A percentile compares a stretch with the other conserved stretches of the same genome.
These are phyloP conservation scores for Thaumetopoea pityocampa DNA, from an alignment of 1,140 invertebrate species.

Conservation along the genomic window DNA sequence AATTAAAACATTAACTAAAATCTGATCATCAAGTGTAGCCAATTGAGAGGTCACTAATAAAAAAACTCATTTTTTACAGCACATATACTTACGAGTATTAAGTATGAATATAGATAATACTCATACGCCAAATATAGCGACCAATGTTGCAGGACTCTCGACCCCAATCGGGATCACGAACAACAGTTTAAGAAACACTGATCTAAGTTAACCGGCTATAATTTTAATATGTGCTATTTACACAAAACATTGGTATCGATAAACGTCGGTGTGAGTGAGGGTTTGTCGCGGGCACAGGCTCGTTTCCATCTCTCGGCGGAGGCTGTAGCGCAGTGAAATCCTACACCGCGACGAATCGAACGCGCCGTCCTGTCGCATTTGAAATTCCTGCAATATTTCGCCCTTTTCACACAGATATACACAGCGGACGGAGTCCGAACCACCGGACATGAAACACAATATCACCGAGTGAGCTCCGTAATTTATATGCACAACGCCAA, in stretches of 20 bases:
- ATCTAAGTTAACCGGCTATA: constrained; percentile 35
- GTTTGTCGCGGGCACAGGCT: constrained; percentile 41
- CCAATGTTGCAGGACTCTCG: no score
- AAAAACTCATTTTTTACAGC: no score
- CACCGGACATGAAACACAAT: constrained; percentile 72
- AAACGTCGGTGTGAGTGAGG: constrained; percentile 41
- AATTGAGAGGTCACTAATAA: no score
- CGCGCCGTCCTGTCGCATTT: constrained; percentile 67
- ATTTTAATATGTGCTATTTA: constrained; percentile 41
- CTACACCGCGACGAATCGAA: constrained; percentile 71
- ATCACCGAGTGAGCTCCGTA: constrained; percentile 62
- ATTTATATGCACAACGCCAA: constrained; percentile 59
- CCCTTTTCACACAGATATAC: constrained; percentile 69
- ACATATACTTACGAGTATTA: no score
- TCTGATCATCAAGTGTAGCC: no score
- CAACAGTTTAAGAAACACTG: no score
- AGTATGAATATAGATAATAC: no score
- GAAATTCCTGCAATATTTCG: constrained; percentile 73
- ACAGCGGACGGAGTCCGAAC: constrained; percentile 58
- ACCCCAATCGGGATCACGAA: no score
- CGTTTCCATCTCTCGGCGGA: constrained; percentile 39
- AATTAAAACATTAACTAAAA: no score
- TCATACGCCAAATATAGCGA: no score
- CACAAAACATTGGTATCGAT: constrained; percentile 52
- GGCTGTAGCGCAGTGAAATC: constrained; percentile 69